Conservation (phyloP, 2,113 vertebrate genomes). For the Tringa solitaria region DNA sequence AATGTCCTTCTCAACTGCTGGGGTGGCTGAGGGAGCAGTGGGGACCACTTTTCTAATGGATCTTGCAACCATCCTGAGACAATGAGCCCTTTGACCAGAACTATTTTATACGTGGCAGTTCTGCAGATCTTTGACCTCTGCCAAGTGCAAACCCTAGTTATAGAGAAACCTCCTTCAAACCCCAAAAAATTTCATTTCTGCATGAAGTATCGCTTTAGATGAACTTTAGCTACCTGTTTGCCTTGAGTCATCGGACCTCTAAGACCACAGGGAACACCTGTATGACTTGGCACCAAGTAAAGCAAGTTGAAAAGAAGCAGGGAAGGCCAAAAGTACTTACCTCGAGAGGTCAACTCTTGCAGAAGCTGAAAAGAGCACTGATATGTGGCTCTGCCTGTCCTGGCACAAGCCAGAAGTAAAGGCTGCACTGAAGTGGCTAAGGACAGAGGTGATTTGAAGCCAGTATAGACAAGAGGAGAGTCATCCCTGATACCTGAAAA, state of each 20-base stretch:
- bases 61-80: neutral
- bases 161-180: neutral
- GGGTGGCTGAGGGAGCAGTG: neutral
- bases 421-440: neutral
- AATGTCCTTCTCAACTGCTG: neutral
- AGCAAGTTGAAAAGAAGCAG: neutral
- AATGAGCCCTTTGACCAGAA: neutral
- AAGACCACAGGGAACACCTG: neutral
- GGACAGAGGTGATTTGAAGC: neutral
- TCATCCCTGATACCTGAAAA: neutral
- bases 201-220: neutral
- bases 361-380: neutral
- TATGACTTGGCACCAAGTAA: neutral
- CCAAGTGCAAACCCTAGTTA: neutral
- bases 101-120: neutral
- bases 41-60: neutral
- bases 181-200: neutral
- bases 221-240: neutral
- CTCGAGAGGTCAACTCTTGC: neutral
- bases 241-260: neutral
- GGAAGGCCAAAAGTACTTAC: neutral
- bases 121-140: neutral
- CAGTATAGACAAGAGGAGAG: neutral
- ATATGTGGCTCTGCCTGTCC: fast-evolving
- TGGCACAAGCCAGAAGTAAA: neutral